Base-by-base conservation (phyloP, 1,140 invertebrate genomes). In the Magallana gigas region DNA sequence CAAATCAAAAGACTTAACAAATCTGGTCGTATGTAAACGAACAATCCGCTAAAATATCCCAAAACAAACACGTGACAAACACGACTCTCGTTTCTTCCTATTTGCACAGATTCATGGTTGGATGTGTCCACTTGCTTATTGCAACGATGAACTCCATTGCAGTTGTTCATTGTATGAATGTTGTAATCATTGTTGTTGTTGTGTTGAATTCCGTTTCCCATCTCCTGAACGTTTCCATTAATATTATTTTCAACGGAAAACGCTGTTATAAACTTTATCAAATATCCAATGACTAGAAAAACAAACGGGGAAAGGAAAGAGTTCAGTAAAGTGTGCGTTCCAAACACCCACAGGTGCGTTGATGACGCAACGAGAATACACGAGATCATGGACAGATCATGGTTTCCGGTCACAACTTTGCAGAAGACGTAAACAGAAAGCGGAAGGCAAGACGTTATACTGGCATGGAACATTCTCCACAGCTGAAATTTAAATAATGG, bases 271-370 rank as follows among this genome's bases (percentile, higher is more conserved):
- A 48, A 56, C 48, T 36, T 48, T 89, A 57, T 83, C 12, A 57
- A 11, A 58, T 83, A 18, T 57, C 81, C 83, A 7, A 93, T 29
- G 7, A 86, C 36, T 14, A 90, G 64, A 83, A 93, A 93, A 2
- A 92, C 62, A 57, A 92, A 87, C 8, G 94, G 93, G 0, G 93
- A 86, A 1, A 93, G 83, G 81, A 94, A 91, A 64, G 91, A 93
- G 84, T 94, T 93, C 29, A 93, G 83, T 6, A 94, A 82, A 14
- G 92, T 92, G 64, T 93, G 93, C 3, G 93, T 93, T 23, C 91
- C 93, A 29, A 94, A 88, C 0, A 94, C 88, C 58, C 90, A 91
- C 16, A 94, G 87, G 57, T 90, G 88, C 7, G 90, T 82, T 9
- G 93, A 94, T 8, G 90, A 90, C 3, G 91, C 87, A 29, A 88